phyloP scores from a whole-genome alignment of 2,888 invertebrate species.

The Aquatica leii region DNA sequence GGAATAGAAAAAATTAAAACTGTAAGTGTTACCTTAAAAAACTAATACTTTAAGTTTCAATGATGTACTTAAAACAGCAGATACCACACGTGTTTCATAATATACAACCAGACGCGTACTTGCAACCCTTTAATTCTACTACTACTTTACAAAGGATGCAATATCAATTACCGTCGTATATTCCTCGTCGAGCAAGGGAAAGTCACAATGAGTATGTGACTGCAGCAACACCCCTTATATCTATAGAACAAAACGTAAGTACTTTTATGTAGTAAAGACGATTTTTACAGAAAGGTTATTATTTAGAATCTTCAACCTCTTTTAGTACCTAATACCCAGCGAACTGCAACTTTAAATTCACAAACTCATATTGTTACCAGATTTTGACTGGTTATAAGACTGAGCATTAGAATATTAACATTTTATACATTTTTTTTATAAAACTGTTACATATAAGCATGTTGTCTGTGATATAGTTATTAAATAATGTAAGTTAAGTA shows the following conservation, averaged over 20 bases:
- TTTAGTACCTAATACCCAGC: slow-evolving; percentile 5
- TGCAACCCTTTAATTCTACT: slow-evolving; percentile 19
- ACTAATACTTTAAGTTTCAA: slow-evolving; percentile 6
- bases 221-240: slow-evolving; percentile 26
- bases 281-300: background rate
- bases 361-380: slow-evolving; percentile 20
- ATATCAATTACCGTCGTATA: slow-evolving; percentile 24
- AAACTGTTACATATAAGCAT: background rate
- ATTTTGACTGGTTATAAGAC: slow-evolving; percentile 21
- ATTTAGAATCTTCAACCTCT: slow-evolving; percentile 18
- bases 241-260: slow-evolving; percentile 27
- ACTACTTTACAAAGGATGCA: slow-evolving; percentile 28
- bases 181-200: slow-evolving; percentile 21
- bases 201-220: slow-evolving; percentile 22
- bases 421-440: background rate
- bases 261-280: background rate
- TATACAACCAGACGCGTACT: slow-evolving; percentile 18
- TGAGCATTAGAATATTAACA: background rate
- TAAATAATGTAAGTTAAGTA: background rate
- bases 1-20: slow-evolving; percentile 12
- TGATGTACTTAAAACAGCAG: too few relatives aligned
- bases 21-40: slow-evolving; percentile 22
- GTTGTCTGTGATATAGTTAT: slow-evolving; percentile 8
- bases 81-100: slow-evolving; percentile 20
- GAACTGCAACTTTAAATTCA: slow-evolving; percentile 6